These are phyloP conservation scores for Condylostylus longicornis DNA, from an alignment of 1,140 invertebrate genomes.

Conservation along the genomic window DNA sequence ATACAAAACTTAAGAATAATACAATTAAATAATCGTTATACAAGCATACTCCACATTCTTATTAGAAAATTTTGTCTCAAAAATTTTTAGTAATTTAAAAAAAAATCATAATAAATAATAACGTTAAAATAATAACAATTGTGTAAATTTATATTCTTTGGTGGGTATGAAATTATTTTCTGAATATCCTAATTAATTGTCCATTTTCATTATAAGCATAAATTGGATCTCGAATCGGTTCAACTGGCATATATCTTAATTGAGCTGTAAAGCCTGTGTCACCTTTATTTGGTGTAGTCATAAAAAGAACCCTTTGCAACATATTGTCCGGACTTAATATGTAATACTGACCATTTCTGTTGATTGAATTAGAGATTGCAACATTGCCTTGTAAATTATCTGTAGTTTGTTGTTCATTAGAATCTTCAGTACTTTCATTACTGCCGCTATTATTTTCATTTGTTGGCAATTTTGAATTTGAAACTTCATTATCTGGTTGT, in stretches of 20 bases:
- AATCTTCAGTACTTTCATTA: conserved; percentile 1
- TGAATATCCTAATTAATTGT: conserved; percentile 3
- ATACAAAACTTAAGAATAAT: too few relatives aligned
- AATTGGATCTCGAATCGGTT: conserved; percentile 7
- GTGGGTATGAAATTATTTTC: too few relatives aligned
- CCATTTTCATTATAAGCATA: conserved; percentile 6
- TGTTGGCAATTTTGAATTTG: neutral
- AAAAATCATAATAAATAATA: too few relatives aligned
- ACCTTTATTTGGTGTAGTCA: conserved; percentile 2
- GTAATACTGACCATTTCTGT: conserved; percentile 5
- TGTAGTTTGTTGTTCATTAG: too few relatives aligned
- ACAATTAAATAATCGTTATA: too few relatives aligned
- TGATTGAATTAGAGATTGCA: conserved; percentile 3
- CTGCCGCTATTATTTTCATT: neutral
- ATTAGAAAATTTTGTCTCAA: too few relatives aligned
- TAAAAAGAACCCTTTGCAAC: conserved; percentile 4
- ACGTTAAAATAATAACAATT: too few relatives aligned
- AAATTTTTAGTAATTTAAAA: too few relatives aligned
- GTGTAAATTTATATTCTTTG: too few relatives aligned
- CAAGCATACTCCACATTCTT: too few relatives aligned
- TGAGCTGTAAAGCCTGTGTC: conserved; percentile 7
- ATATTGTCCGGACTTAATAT: conserved; percentile 5
- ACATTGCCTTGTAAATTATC: too few relatives aligned
- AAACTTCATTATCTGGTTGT: too few relatives aligned
- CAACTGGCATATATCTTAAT: conserved; percentile 6